Base-by-base conservation (phyloP, 2,113 vertebrate genomes). In the Reinhardtius hippoglossoides region DNA sequence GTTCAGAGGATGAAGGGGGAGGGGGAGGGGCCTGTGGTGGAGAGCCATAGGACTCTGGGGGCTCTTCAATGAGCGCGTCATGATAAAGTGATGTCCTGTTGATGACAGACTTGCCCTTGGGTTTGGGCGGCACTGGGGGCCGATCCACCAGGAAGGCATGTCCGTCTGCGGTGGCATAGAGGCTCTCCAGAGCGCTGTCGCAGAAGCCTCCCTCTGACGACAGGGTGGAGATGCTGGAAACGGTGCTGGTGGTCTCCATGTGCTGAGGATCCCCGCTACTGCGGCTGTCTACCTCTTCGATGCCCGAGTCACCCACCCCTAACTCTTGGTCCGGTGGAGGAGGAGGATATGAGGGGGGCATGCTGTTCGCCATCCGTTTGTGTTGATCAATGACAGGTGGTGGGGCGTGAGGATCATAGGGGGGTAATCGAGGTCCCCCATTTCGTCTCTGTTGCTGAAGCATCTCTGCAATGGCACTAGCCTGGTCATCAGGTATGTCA, bases 211-310 rank as follows among this genome's bases (percentile, higher is more conserved):
- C 97, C 79, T 99, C 98, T 0, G 97, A 99, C n/a, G 98, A 98
- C 80, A 99, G 92, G 54, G 97, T 98, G 88, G 97, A 99, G 93
- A 98, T 96, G 91, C 97, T 99, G 86, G 98, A 99, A 85, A 99
- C 94, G 86, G 97, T 98, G 96, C 97, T 99, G 94, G 97, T 99
- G 84, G 96, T 97, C 93, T 99, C 98, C 87, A 97, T 93, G 84
- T 91, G 92, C 81, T 96, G 96, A 91, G 96, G 97, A 88, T 98
- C 97, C 31, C 97, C 97, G 86, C 96, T 95, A 84, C 96, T 97
- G 68, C 97, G 95, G 82, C 97, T 98, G 90, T 98, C 97, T 0
- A 93, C 95, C 94, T 98, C 98, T 89, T 98, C 97, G 8, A 98
- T 97, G 82, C 98, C 97, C 0, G 97, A 99, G 93, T 99, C 97